These are phyloP conservation scores for Falcunculus frontatus DNA, from an alignment of 2,113 vertebrate genomes.

Conservation along the genomic window DNA sequence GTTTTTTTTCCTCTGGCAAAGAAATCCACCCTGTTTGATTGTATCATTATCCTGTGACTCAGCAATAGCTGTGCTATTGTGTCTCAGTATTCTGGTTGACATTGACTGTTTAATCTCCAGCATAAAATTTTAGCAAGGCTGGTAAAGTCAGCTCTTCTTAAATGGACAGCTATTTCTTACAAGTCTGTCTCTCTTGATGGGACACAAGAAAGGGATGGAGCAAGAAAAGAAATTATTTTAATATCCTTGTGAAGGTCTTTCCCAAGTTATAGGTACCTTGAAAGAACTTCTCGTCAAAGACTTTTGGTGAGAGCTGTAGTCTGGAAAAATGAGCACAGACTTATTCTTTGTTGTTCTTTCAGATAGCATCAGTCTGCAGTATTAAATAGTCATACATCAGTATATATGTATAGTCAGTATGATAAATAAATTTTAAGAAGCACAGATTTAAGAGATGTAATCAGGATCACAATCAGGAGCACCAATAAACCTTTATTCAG, in stretches of 20 bases:
- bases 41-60: neutral
- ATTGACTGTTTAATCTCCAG: neutral
- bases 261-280: fast-evolving
- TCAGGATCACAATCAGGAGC: neutral
- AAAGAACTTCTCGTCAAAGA: neutral
- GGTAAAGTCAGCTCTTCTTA: neutral
- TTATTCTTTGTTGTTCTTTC: neutral
- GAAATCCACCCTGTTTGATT: neutral
- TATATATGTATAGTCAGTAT: no score
- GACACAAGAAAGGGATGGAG: neutral
- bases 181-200: neutral
- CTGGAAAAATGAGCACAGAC: neutral
- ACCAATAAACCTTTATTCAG: neutral
- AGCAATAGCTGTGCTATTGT: neutral
- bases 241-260: neutral
- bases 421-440: neutral
- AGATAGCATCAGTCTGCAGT: neutral
- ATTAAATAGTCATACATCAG: neutral
- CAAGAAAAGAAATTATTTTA: neutral
- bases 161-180: neutral
- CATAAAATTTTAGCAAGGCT: neutral
- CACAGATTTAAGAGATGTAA: neutral
- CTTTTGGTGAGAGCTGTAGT: neutral
- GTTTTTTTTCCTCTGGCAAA: neutral
- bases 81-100: neutral